These are phyloP conservation scores for Chaunax sp. DNA, from an alignment of 2,797 vertebrate species.

Conservation along the genomic window DNA sequence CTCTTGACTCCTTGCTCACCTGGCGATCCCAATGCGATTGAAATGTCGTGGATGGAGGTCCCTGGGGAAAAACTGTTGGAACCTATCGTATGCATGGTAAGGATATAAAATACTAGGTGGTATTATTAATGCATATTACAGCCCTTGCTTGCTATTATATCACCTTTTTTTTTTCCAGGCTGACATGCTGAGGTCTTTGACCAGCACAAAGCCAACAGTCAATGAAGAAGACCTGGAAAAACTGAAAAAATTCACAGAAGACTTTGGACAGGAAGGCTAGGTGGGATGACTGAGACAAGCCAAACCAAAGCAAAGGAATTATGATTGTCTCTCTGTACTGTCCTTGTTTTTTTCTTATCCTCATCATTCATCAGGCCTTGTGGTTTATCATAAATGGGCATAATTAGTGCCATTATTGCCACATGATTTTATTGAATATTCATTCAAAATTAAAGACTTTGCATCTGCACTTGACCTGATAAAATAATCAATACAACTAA, in stretches of 20 bases:
- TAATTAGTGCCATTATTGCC: constrained; percentile 46
- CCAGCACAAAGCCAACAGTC: constrained; percentile 94
- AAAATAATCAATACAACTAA: constrained; percentile 24
- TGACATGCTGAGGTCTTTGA: constrained; percentile 91
- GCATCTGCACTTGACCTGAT: constrained; percentile 30
- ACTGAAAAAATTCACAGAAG: constrained; percentile 98
- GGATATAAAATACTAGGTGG: constrained; percentile 47
- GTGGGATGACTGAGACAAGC: constrained; percentile 36
- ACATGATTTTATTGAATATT: constrained; percentile 52
- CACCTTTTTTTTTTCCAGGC: constrained; percentile 70
- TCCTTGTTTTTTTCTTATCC: constrained; percentile 44
- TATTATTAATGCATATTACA: not conserved
- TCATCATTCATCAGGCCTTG: constrained; percentile 37
- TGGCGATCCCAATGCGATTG: constrained; percentile 89
- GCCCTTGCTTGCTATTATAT: not conserved
- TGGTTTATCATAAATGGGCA: constrained; percentile 42
- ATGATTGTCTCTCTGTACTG: constrained; percentile 67
- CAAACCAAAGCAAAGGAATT: constrained; percentile 79
- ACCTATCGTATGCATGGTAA: constrained; percentile 92
- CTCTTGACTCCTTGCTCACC: constrained; percentile 96
- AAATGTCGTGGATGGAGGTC: constrained; percentile 99
- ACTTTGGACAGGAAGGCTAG: constrained; percentile 99
- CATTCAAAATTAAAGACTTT: not conserved
- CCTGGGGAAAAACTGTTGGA: constrained; percentile 94
- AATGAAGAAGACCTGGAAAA: constrained; percentile 96